phyloP scores from a whole-genome alignment of 1,140 invertebrate genomes.

The Orussus abietinus region DNA sequence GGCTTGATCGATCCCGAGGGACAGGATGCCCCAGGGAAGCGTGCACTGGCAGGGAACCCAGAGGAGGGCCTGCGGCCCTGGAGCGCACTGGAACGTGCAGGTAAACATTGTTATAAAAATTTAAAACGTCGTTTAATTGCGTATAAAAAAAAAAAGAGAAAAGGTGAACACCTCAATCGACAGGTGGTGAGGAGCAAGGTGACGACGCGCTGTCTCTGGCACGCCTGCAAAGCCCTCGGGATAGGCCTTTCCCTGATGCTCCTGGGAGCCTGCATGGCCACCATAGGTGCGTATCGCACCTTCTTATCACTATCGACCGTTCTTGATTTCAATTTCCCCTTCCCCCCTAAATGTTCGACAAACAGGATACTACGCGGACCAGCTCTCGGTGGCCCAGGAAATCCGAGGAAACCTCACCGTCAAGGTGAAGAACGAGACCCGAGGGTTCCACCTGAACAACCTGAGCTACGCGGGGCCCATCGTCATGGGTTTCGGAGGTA shows the following conservation, averaged over 20 bases:
- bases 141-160: background rate
- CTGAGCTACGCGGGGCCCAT: conserved; percentile 88
- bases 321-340: conserved; percentile 19
- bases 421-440: conserved; percentile 72
- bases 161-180: background rate
- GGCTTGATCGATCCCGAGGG: background rate
- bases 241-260: conserved; percentile 79
- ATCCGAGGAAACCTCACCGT: conserved; percentile 72
- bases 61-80: conserved; percentile 49
- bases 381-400: conserved; percentile 71
- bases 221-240: conserved; percentile 82
- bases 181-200: conserved; percentile 77
- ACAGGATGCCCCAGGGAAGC: conserved; percentile 49
- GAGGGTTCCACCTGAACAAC: conserved; percentile 83
- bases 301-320: conserved; percentile 3
- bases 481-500: conserved; percentile 89
- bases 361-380: conserved; percentile 83
- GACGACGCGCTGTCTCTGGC: conserved; percentile 82
- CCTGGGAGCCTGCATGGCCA: conserved; percentile 84
- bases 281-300: conserved; percentile 69
- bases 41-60: conserved; percentile 50
- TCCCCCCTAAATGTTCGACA: conserved; percentile 16
- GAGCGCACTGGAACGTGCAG: conserved; percentile 52
- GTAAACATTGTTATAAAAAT: conserved; percentile 24
- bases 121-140: background rate